Conservation (phyloP, 30 jellyfish, hydroid and myxozoan genomes). For the Aurelia sp. region DNA sequence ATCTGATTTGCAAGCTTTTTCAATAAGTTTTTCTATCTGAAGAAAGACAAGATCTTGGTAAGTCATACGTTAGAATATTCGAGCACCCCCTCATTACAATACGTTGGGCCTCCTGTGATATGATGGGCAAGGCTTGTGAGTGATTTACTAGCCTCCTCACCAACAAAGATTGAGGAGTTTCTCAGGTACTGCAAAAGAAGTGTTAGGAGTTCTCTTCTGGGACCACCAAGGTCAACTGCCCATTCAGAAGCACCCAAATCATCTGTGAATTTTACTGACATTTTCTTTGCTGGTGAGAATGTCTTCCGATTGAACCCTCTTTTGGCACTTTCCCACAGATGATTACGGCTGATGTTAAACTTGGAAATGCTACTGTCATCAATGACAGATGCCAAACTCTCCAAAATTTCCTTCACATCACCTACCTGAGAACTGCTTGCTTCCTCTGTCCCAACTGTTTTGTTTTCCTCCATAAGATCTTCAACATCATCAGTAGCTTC, state of each 20-base stretch:
- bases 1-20: too few relatives aligned
- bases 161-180: conserved; percentile 15
- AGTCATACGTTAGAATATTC: too few relatives aligned
- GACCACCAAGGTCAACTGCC: conserved; percentile 43
- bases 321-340: conserved; percentile 30
- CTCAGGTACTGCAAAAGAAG: conserved; percentile 4
- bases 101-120: too few relatives aligned
- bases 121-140: conserved; percentile 35
- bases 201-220: conserved; percentile 21
- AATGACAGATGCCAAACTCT: conserved; percentile 27
- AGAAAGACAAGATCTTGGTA: too few relatives aligned
- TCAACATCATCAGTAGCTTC: conserved; percentile 38
- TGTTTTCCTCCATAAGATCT: conserved; percentile 28
- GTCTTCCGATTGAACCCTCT: conserved; percentile 28
- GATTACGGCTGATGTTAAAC: conserved; percentile 31
- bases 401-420: conserved; percentile 25
- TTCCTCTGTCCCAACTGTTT: conserved; percentile 7
- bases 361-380: conserved; percentile 22
- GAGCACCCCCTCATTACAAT: too few relatives aligned
- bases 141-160: conserved; percentile 26
- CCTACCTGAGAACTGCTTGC: conserved; percentile 20
- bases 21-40: too few relatives aligned
- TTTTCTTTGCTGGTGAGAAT: conserved; percentile 15
- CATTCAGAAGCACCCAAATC: conserved; percentile 24
- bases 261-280: conserved; percentile 35